Percentiles rank a stretch among this genome's conserved stretches.
Evolutionary conservation across 2,113 vertebrate species (phyloP).

Genomic region (Trachemys scripta): DNA sequence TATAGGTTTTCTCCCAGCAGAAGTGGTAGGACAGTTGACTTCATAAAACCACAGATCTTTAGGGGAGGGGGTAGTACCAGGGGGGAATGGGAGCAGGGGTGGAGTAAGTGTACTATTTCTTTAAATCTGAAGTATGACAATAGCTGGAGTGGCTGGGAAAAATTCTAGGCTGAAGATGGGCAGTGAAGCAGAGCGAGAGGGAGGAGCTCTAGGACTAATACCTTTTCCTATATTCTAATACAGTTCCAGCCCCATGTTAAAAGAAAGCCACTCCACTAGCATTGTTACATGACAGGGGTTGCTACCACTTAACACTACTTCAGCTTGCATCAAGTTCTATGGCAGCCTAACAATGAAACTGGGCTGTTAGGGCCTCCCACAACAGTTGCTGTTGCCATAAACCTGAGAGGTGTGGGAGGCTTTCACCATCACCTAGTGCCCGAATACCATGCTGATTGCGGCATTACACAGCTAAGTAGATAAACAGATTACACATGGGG

Average conservation of each 20-base stretch:
- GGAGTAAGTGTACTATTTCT: background rate
- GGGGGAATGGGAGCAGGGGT: background rate
- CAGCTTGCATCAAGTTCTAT: background rate
- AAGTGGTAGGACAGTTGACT: background rate
- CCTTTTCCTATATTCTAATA: accelerated
- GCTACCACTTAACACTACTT: background rate
- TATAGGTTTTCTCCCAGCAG: background rate
- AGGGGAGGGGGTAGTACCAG: background rate
- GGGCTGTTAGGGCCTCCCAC: background rate
- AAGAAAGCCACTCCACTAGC: accelerated
- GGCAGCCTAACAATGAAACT: background rate
- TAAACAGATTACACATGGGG: background rate
- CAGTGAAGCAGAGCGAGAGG: background rate
- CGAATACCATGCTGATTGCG: background rate
- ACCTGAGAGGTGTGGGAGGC: background rate
- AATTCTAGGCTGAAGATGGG: background rate
- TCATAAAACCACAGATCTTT: background rate
- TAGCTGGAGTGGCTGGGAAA: background rate
- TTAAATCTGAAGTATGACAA: accelerated
- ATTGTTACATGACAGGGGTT: background rate
- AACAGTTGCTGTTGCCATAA: background rate
- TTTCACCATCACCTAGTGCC: background rate
- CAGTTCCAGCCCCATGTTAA: background rate
- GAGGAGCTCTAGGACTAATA: background rate
- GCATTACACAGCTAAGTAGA: background rate